These are phyloP conservation scores for Eubucco bourcierii DNA, from an alignment of 2,113 vertebrate species.

Conservation along the genomic window DNA sequence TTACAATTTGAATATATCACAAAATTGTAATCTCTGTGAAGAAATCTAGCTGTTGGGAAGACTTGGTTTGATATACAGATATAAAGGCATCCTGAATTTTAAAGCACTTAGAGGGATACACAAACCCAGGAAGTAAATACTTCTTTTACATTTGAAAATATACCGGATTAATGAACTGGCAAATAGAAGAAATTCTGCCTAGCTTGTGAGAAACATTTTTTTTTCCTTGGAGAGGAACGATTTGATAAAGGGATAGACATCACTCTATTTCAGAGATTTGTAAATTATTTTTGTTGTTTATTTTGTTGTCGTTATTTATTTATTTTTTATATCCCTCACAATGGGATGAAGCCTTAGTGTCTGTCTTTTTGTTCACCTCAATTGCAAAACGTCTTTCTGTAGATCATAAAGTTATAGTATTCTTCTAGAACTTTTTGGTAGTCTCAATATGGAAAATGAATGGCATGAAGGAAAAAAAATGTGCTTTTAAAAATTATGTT, in stretches of 20 bases:
- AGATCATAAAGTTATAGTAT: neutral
- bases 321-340: neutral
- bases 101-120: neutral
- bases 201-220: neutral
- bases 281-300: neutral
- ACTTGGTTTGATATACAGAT: neutral
- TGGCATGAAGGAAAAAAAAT: neutral
- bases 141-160: neutral
- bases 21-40: neutral
- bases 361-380: neutral
- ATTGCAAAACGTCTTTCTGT: neutral
- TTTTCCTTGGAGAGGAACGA: neutral
- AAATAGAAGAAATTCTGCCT: neutral
- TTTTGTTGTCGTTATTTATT: too few species aligned
- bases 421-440: neutral
- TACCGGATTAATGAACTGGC: neutral
- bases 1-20: neutral
- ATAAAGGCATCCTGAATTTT: neutral
- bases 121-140: neutral
- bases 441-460: neutral
- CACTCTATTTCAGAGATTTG: neutral
- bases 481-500: neutral
- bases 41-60: neutral
- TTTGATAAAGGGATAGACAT: neutral
- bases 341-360: accelerated